phyloP scores from a whole-genome alignment of 2,797 vertebrate species.

The Cygnus olor region DNA sequence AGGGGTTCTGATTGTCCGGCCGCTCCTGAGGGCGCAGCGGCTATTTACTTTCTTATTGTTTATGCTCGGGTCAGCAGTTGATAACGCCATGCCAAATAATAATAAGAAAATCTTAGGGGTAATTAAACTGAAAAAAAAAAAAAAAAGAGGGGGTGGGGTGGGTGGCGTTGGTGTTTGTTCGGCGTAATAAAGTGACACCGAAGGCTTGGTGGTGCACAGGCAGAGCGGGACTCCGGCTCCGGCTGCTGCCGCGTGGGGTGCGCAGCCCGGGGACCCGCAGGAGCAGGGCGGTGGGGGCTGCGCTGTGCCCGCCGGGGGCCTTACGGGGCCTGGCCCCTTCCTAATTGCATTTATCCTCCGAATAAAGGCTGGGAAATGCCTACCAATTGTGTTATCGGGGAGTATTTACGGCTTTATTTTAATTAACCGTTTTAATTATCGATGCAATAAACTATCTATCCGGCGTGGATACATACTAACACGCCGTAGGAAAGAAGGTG shows the following conservation, averaged over 20 bases:
- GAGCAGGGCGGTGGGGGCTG: not conserved
- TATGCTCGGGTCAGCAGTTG: not conserved
- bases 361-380: constrained; percentile 66
- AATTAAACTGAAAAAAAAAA: constrained; percentile 55
- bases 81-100: constrained; percentile 32
- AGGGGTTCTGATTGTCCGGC: constrained; percentile 60
- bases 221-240: not conserved
- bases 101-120: constrained; percentile 3
- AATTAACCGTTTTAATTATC: constrained; percentile 76
- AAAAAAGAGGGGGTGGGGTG: not conserved
- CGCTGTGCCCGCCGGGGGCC: constrained; percentile 38
- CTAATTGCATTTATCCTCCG: constrained; percentile 68
- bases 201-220: not conserved
- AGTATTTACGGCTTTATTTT: constrained; percentile 77
- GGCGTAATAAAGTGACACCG: constrained; percentile 25
- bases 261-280: not conserved
- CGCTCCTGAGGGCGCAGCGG: constrained; percentile 30
- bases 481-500: constrained; percentile 61
- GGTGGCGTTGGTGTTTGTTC: constrained; percentile 33
- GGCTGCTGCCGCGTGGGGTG: not conserved
- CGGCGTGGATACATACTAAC: constrained; percentile 53
- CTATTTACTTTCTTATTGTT: constrained; percentile 50
- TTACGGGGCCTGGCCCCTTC: constrained; percentile 42
- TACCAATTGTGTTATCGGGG: constrained; percentile 61
- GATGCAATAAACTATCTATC: constrained; percentile 55